Base-by-base conservation (phyloP, 2,888 invertebrate genomes). In the Apamea epomidion region DNA sequence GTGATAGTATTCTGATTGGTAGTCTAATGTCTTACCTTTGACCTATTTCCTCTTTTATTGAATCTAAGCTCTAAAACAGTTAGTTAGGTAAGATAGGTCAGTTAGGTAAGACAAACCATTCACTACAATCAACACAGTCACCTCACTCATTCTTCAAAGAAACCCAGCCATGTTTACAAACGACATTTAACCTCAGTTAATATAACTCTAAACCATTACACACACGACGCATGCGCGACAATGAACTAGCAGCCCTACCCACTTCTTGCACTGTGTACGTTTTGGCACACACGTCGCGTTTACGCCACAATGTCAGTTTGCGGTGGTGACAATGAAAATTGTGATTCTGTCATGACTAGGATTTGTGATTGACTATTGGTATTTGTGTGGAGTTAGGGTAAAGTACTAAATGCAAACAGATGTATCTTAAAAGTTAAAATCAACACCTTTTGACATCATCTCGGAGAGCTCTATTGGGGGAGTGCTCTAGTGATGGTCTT, bases 241-340 rank as follows among this genome's bases (percentile, higher is more conserved):
- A 79, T 88, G 85, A 89, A 89, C 85, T 85, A 79, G 62, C 65
- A n/a, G 5, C 21, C 2, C 29, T 65, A 74, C 42, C 29, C 32
- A 60, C 62, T 48, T 64, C 74, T 60, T 65, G 64, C 14, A 51
- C 16, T 54, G 25, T 68, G 7, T 16, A 74, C 32, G 45, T 70
- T 84, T 84, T 79, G 73, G 79, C 87, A 83, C 8, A 42, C 85
- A 71, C 18, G 8, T 71, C 85, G 80, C 89, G 87, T 89, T 42
- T 48, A 62, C 37, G 45, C 77, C 29, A 64, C 90, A 90, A 89
- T 90, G 90, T 87, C 88, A 89, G 54, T 81, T 90, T 90, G 79
- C 85, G 86, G 81, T 90, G 90, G 71, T 87, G 90, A 82, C 90
- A 90, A 88, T 90, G 90, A 90, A 82, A 83, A 81, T 86, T 25